These are phyloP conservation scores for Leptobrachium leishanense DNA, from an alignment of 2,113 vertebrate species.

Conservation along the genomic window DNA sequence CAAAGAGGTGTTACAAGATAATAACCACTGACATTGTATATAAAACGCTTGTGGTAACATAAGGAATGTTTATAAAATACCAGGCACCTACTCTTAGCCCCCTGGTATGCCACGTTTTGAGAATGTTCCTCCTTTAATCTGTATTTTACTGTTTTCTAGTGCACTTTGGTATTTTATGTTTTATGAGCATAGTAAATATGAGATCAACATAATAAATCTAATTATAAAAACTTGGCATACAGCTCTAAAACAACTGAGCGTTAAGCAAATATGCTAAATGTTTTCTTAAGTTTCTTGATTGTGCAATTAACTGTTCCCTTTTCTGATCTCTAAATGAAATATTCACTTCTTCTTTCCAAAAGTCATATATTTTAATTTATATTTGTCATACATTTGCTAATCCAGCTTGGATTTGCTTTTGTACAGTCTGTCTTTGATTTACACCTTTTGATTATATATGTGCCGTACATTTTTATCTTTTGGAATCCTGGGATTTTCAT, in stretches of 20 bases:
- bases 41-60: constrained; percentile 17
- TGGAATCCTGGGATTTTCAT: no score
- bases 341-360: no score
- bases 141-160: constrained; percentile 3
- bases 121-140: constrained; percentile 26
- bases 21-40: constrained; percentile 15
- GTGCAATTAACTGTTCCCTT: no score
- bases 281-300: no score
- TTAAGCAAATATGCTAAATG: no score
- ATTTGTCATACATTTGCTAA: no score
- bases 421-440: no score
- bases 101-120: constrained; percentile 14
- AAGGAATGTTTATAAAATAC: constrained; percentile 26
- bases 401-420: no score
- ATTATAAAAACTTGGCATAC: not conserved
- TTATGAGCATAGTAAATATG: constrained; percentile 4
- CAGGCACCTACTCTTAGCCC: constrained; percentile 6
- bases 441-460: no score
- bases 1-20: constrained; percentile 26
- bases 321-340: no score
- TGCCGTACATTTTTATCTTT: no score
- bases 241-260: not conserved
- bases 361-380: no score
- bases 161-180: not conserved
- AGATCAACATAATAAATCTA: constrained; percentile 21